Evolutionary conservation across 2,113 vertebrate species (phyloP).

Genomic region (Protobothrops flavoviridis): DNA sequence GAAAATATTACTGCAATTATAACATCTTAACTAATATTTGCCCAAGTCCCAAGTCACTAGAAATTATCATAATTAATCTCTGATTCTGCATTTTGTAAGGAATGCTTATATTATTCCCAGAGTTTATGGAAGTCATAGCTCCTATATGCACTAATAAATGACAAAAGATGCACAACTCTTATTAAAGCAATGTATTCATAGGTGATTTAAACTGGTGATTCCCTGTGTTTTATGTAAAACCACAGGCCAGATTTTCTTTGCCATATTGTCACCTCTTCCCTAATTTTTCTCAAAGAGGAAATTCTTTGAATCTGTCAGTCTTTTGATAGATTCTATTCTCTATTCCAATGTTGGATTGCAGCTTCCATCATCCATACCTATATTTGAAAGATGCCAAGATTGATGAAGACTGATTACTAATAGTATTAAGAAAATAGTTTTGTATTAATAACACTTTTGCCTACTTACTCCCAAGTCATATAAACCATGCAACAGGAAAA

Average conservation of each 20-base stretch:
- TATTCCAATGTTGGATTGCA: not conserved
- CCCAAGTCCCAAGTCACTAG: not conserved
- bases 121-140: not conserved
- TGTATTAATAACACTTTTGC: not conserved
- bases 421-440: not conserved
- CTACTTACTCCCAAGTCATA: not conserved
- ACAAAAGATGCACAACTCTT: not conserved
- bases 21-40: slow-evolving; percentile 24
- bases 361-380: not conserved
- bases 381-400: not conserved
- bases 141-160: slow-evolving; percentile 30
- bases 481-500: not conserved
- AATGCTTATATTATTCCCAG: slow-evolving; percentile 1
- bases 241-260: not conserved
- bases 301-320: not conserved
- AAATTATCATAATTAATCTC: slow-evolving; percentile 6
- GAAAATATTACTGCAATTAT: not conserved
- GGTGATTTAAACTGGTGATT: not conserved
- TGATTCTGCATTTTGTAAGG: slow-evolving; percentile 2
- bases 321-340: not conserved
- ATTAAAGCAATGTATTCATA: not conserved
- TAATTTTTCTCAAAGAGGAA: not conserved
- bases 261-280: not conserved
- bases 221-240: not conserved
- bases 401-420: not conserved